These are phyloP conservation scores for Drosophila persimilis DNA, from an alignment of 1,140 invertebrate species.

Conservation along the genomic window DNA sequence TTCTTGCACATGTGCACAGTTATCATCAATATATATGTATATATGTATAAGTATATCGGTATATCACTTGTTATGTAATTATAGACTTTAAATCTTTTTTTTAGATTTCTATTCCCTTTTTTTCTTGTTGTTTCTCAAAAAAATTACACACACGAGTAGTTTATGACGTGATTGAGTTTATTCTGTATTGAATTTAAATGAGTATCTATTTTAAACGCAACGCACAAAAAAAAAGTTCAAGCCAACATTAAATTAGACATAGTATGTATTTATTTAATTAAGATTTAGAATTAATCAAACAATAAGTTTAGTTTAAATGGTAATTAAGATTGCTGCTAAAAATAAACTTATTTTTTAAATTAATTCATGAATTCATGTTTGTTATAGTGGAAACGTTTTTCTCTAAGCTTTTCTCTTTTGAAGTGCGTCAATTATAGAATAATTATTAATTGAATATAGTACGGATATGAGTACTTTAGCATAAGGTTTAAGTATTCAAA, in stretches of 20 bases:
- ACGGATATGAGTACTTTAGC: constrained; percentile 10
- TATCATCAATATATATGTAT: constrained; percentile 30
- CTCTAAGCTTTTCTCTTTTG: constrained; percentile 5
- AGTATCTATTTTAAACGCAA: constrained; percentile 77
- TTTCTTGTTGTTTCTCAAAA: constrained; percentile 7
- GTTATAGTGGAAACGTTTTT: constrained; percentile 65
- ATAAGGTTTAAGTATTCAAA: constrained; percentile 47
- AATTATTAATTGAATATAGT: too few species aligned
- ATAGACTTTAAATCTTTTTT: constrained; percentile 15
- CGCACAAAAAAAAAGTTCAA: constrained; percentile 72
- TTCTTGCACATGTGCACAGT: constrained; percentile 35
- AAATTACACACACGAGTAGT: constrained; percentile 33
- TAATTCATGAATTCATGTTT: constrained; percentile 59
- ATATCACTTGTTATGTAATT: constrained; percentile 60
- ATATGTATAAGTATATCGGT: constrained; percentile 42
- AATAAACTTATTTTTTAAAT: constrained; percentile 56
- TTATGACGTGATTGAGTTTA: constrained; percentile 71
- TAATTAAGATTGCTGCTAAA: constrained; percentile 52
- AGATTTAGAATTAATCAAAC: constrained; percentile 63
- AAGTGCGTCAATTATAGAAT: constrained; percentile 57
- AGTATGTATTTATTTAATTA: constrained; percentile 34
- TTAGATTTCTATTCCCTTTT: constrained; percentile 8
- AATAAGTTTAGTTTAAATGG: constrained; percentile 68
- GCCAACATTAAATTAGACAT: constrained; percentile 70
- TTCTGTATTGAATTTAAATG: constrained; percentile 71